These are phyloP conservation scores for Hydrozoanthus gracilis DNA, from an alignment of 92 coral and sea anemone genomes.

Conservation along the genomic window DNA sequence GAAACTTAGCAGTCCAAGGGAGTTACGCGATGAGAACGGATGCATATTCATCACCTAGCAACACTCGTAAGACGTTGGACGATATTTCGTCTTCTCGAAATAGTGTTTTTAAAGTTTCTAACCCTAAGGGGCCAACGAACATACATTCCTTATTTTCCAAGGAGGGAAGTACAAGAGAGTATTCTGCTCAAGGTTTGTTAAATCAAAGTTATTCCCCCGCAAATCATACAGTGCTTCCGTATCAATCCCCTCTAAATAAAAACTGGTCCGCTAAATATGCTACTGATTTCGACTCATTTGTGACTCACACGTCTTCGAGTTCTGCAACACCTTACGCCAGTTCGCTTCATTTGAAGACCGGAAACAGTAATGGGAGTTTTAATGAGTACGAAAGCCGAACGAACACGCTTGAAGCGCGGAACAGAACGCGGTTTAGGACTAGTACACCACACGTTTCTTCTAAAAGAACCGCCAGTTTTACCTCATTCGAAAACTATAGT, in stretches of 20 bases:
- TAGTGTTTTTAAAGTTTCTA: neutral
- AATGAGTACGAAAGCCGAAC: neutral
- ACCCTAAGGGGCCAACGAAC: conserved; percentile 30
- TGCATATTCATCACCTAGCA: neutral
- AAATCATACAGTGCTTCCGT: neutral
- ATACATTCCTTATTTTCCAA: conserved; percentile 34
- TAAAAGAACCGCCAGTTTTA: neutral
- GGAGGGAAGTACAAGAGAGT: neutral
- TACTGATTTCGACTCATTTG: neutral
- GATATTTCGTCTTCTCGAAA: neutral
- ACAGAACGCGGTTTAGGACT: neutral
- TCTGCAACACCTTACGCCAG: conserved; percentile 30
- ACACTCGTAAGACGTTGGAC: neutral
- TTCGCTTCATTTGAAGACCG: conserved; percentile 29
- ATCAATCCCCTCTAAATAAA: neutral
- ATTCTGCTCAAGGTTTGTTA: neutral
- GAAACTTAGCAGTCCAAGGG: conserved; percentile 21
- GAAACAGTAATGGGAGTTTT: neutral
- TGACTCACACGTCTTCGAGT: conserved; percentile 22
- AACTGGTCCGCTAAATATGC: neutral
- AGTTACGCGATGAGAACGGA: neutral
- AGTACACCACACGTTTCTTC: neutral
- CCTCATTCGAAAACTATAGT: neutral
- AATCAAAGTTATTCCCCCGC: conserved; percentile 16
- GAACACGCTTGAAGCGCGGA: neutral